phyloP scores from a whole-genome alignment of 2,797 vertebrate genomes.

The Periparus ater region DNA sequence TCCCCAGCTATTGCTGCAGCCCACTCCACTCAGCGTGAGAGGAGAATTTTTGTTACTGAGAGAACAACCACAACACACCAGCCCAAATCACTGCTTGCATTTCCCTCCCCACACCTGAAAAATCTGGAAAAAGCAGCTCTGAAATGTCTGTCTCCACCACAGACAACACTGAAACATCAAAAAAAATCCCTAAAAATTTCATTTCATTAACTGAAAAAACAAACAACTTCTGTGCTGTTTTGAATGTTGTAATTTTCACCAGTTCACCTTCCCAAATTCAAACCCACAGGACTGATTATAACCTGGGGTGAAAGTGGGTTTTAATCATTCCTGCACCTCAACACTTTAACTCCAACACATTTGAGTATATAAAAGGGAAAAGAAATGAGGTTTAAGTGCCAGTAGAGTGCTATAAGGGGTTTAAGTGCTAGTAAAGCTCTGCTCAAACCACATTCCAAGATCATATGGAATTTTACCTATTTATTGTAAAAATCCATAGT shows the following conservation, averaged over 20 bases:
- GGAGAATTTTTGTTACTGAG: neutral
- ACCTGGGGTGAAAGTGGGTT: neutral
- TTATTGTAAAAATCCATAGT: neutral
- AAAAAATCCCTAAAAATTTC: fast-evolving
- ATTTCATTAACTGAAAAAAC: neutral
- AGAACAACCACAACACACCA: fast-evolving
- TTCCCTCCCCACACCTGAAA: neutral
- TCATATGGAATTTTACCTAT: neutral
- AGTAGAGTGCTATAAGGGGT: neutral
- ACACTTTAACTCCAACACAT: neutral
- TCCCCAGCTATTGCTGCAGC: neutral
- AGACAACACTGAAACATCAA: neutral
- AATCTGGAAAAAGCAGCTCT: neutral
- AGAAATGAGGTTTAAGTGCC: neutral
- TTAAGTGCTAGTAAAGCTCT: neutral
- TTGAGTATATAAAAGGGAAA: neutral
- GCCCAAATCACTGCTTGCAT: neutral
- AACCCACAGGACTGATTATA: fast-evolving
- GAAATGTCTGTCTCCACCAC: neutral
- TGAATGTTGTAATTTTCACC: fast-evolving
- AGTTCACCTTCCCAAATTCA: neutral
- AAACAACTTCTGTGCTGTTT: neutral
- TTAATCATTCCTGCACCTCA: neutral
- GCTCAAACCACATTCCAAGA: neutral
- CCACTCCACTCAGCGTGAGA: fast-evolving